Base-by-base conservation (phyloP, 1,140 invertebrate species). In the Drosophila lini region DNA sequence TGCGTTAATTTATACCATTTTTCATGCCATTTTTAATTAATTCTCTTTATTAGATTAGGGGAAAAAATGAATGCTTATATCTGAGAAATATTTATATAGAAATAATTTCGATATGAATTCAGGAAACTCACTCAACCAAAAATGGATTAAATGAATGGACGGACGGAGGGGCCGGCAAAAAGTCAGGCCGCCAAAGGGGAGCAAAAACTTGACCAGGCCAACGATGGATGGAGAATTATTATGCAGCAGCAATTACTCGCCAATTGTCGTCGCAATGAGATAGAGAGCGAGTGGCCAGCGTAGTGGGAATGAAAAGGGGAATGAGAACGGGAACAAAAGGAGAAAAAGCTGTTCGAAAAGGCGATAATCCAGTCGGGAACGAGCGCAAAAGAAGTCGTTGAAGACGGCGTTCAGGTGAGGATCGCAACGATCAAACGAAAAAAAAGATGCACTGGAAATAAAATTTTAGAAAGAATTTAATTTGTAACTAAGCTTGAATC, bases 201-300 rank as follows among this genome's bases (percentile, higher is more conserved):
- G 79, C 44, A 88, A 89, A 89, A 88, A 88, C 80, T 84, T 65
- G 84, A 56, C 59, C 52, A 80, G 80, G 52, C 80, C 77, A 81
- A 74, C 73, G 41, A 62, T 75, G 58, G 63, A 13, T 28, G 61
- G 41, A 56, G 79, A 83, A 89, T 81, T 84, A 89, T 89, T 89
- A 89, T 89, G 85, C 85, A 89, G 80, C 81, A 69, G 80, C 84
- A 89, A 89, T 89, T 89, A 89, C 85, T 89, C 84, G 84, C 80
- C 84, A 89, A 89, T 89, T 89, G 84, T 80, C 80, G 78, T 59
- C 57, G 68, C 58, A 82, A 79, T 67, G 64, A 81, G 73, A 67
- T 41, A 22, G 59, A 80, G 45, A 67, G 36, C 61, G 48, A 60
- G 13, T 55, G 45, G 45, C 28, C 63, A 61, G 52, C 28, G 42